These are phyloP conservation scores for Taeniopygia guttata DNA, from an alignment of 2,797 vertebrate genomes.

Conservation along the genomic window DNA sequence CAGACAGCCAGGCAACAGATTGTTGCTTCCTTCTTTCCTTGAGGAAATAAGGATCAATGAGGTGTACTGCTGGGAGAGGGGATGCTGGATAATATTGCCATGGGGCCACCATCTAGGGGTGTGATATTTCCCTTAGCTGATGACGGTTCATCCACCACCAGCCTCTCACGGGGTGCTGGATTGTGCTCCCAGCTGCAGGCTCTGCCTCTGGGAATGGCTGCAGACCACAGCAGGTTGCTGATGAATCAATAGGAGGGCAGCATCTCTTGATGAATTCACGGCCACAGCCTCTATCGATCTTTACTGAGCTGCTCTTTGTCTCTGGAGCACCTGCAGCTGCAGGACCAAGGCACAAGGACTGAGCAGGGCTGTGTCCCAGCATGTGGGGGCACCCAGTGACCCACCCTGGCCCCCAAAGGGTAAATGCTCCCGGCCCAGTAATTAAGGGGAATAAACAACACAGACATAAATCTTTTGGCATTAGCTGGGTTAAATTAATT, in stretches of 20 bases:
- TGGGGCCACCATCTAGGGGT: background rate
- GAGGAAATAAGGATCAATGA: background rate
- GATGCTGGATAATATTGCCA: accelerated
- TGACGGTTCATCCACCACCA: background rate
- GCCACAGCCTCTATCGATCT: background rate
- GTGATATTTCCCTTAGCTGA: background rate
- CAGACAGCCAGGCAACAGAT: background rate
- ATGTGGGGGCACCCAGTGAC: background rate
- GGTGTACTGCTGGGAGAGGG: background rate
- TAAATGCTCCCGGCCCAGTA: background rate
- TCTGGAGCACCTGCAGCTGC: background rate
- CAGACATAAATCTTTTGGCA: background rate
- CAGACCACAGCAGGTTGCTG: accelerated
- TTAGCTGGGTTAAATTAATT: background rate
- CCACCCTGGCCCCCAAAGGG: background rate
- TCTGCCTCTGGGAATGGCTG: background rate
- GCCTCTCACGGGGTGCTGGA: background rate
- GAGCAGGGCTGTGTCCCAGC: background rate
- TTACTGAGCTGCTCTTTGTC: background rate
- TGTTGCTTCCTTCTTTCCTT: background rate
- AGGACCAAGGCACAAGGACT: background rate
- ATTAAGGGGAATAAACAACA: background rate
- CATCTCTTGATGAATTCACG: background rate
- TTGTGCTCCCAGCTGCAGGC: accelerated
- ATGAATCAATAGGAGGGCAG: background rate